Evolutionary conservation across 2,113 vertebrate genomes (phyloP).

Genomic region (Gymnorhina tibicen): DNA sequence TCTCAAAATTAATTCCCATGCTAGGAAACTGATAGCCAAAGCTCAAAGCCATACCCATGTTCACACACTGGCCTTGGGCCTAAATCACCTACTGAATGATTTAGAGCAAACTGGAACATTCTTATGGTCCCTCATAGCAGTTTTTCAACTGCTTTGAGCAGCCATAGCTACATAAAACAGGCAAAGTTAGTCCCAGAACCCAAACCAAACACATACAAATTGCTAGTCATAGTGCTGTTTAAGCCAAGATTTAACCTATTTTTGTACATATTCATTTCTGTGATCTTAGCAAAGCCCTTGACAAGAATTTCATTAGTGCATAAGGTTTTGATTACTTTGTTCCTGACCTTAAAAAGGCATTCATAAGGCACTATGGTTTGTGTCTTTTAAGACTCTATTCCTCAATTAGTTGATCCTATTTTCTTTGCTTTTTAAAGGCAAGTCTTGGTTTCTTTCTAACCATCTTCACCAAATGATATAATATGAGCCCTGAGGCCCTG

Average conservation of each 20-base stretch:
- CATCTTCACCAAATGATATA: neutral
- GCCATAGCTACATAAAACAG: neutral
- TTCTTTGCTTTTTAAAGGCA: neutral
- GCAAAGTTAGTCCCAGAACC: neutral
- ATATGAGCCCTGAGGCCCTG: neutral
- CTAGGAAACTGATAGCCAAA: neutral
- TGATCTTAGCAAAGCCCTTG: neutral
- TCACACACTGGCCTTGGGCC: neutral
- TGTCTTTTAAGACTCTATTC: neutral
- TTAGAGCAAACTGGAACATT: neutral
- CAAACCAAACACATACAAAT: neutral
- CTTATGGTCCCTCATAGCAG: neutral
- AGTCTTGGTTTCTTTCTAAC: neutral
- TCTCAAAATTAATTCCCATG: neutral
- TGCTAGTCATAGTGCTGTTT: rapidly evolving
- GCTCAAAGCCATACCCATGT: neutral
- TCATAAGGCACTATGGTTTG: neutral
- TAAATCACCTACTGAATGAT: conserved; percentile 4
- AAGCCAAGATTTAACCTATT: neutral
- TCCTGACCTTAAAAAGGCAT: neutral
- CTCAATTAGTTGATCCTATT: neutral
- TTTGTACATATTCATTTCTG: neutral
- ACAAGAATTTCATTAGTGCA: neutral
- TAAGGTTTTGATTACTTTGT: neutral
- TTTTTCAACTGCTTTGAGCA: neutral